These are phyloP conservation scores for Ecliptopera silaceata DNA, from an alignment of 2,888 invertebrate genomes.

Conservation along the genomic window DNA sequence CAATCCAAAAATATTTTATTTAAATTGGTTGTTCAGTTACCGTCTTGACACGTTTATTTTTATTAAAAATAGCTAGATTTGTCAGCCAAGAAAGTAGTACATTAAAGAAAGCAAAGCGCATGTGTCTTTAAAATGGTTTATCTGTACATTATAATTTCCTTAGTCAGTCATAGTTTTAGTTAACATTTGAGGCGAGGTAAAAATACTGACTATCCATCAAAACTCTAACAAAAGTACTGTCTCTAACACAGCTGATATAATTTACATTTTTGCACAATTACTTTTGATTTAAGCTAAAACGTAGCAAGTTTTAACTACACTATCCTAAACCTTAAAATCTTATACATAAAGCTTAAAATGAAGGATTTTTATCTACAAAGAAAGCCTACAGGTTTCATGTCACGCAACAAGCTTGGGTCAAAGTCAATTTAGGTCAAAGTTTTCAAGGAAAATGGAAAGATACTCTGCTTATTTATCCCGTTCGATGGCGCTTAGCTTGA, in stretches of 20 bases:
- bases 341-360: slow-evolving; percentile 4
- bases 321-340: not conserved
- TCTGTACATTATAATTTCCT: too few relatives aligned
- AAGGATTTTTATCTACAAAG: slow-evolving; percentile 4
- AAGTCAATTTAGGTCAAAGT: slow-evolving; percentile 7
- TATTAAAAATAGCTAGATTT: too few relatives aligned
- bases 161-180: too few relatives aligned
- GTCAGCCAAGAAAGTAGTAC: too few relatives aligned
- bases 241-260: slow-evolving; percentile 3
- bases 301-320: not conserved
- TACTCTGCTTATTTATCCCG: too few relatives aligned
- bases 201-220: slow-evolving; percentile 1
- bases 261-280: slow-evolving; percentile 1
- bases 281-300: not conserved
- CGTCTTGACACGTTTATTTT: too few relatives aligned
- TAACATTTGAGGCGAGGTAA: too few relatives aligned
- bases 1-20: too few relatives aligned
- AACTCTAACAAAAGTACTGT: not conserved
- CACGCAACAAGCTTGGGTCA: slow-evolving; percentile 14
- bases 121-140: too few relatives aligned
- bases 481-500: too few relatives aligned
- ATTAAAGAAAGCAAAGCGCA: too few relatives aligned
- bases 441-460: not conserved
- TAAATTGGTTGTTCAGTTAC: too few relatives aligned
- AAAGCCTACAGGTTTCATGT: slow-evolving; percentile 1